Percentiles rank a stretch among this genome's conserved stretches.
phyloP scores from a whole-genome alignment of 2,113 vertebrate genomes.

The Pseudopodoces humilis region DNA sequence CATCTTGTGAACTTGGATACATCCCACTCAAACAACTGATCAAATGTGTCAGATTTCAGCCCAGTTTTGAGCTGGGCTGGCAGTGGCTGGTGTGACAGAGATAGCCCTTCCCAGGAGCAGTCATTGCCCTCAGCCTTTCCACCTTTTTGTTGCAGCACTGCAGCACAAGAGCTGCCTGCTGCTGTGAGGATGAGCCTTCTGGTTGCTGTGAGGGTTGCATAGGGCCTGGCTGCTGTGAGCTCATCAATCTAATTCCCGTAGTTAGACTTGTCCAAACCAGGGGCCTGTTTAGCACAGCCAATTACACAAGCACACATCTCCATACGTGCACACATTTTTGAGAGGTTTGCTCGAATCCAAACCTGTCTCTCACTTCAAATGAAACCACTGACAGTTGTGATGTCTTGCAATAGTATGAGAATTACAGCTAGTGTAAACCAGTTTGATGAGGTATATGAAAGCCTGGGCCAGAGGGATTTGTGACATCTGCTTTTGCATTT shows the following conservation, averaged over 20 bases:
- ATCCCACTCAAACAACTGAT: neutral
- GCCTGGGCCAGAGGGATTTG: neutral
- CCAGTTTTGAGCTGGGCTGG: neutral
- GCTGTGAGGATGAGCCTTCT: neutral
- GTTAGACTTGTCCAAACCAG: neutral
- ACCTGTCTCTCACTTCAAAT: neutral
- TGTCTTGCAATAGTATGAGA: neutral
- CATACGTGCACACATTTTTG: fast-evolving
- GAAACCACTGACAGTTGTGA: neutral
- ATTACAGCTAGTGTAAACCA: neutral
- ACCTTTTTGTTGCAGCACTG: neutral
- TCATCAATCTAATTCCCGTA: neutral
- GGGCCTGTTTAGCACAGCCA: neutral
- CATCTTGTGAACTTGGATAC: neutral
- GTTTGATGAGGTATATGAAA: neutral
- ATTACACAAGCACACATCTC: neutral
- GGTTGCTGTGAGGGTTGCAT: neutral
- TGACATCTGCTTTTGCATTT: neutral
- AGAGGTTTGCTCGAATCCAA: neutral
- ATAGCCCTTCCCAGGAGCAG: neutral
- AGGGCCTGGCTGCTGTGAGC: neutral
- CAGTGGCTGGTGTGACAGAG: neutral
- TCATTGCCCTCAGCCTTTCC: neutral
- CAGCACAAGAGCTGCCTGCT: neutral
- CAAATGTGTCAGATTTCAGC: neutral